Conservation (phyloP, 1,140 invertebrate genomes). For the Glossosoma conforme region DNA sequence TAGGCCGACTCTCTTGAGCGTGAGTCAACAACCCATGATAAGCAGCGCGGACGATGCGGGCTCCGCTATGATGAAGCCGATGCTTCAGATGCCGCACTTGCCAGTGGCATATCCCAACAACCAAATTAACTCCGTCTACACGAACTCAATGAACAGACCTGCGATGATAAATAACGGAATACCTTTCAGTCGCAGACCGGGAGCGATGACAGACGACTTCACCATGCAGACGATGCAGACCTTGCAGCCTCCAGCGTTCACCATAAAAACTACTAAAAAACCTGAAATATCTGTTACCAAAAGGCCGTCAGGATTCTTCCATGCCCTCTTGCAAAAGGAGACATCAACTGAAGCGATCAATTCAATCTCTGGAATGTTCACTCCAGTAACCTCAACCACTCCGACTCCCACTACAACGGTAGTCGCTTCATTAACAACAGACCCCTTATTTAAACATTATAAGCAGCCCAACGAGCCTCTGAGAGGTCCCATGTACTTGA, state of each 20-base stretch:
- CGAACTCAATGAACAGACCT: constrained; percentile 6
- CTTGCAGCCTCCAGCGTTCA: constrained; percentile 44
- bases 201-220: constrained; percentile 25
- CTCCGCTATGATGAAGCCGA: constrained; percentile 8
- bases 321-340: constrained; percentile 39
- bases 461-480: constrained; percentile 61
- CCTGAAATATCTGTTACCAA: constrained; percentile 32
- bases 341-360: constrained; percentile 17
- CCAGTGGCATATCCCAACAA: constrained; percentile 19
- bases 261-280: constrained; percentile 36
- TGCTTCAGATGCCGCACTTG: constrained; percentile 16
- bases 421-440: constrained; percentile 43
- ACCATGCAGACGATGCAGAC: constrained; percentile 46
- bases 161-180: constrained; percentile 24
- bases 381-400: constrained; percentile 41
- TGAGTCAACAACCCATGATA: constrained; percentile 1
- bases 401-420: constrained; percentile 40
- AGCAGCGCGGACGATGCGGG: background rate
- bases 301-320: constrained; percentile 26
- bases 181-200: constrained; percentile 23
- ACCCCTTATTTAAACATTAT: constrained; percentile 56
- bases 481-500: constrained; percentile 64
- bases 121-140: constrained; percentile 28
- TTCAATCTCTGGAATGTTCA: constrained; percentile 27
- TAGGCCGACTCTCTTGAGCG: constrained; percentile 8